A percentile compares a stretch with the other conserved stretches of the same genome.
phyloP scores from a whole-genome alignment of 2,797 vertebrate genomes.

The Sebastes hopkinsi region DNA sequence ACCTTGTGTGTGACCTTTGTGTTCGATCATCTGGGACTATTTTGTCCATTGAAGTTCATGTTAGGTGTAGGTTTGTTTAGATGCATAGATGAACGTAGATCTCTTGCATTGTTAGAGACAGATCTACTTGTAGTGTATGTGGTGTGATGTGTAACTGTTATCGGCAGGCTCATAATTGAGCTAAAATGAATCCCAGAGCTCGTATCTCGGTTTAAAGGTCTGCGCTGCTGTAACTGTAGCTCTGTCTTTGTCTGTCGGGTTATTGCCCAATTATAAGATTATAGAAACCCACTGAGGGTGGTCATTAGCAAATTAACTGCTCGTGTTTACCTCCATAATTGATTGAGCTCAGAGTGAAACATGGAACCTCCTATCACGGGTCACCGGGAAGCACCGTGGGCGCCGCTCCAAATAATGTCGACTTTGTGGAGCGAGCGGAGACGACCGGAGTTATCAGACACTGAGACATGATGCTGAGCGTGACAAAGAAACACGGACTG shows the following conservation, averaged over 20 bases:
- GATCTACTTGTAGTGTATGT: neutral
- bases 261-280: neutral
- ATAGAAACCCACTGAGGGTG: neutral
- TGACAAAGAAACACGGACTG: neutral
- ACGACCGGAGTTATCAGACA: neutral
- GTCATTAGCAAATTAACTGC: neutral
- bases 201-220: neutral
- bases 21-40: no score
- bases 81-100: neutral
- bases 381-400: neutral
- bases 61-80: neutral
- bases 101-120: neutral
- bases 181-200: neutral
- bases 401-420: neutral
- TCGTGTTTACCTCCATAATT: conserved; percentile 9
- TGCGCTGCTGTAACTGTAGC: neutral
- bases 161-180: neutral
- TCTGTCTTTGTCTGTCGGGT: neutral
- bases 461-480: neutral
- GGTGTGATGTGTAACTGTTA: neutral
- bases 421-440: neutral
- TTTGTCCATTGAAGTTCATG: neutral
- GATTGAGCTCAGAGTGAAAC: conserved; percentile 26
- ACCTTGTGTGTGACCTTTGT: neutral
- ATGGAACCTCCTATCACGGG: neutral